phyloP scores from a whole-genome alignment of 2,113 vertebrate genomes.

The Cygnus buccinator region DNA sequence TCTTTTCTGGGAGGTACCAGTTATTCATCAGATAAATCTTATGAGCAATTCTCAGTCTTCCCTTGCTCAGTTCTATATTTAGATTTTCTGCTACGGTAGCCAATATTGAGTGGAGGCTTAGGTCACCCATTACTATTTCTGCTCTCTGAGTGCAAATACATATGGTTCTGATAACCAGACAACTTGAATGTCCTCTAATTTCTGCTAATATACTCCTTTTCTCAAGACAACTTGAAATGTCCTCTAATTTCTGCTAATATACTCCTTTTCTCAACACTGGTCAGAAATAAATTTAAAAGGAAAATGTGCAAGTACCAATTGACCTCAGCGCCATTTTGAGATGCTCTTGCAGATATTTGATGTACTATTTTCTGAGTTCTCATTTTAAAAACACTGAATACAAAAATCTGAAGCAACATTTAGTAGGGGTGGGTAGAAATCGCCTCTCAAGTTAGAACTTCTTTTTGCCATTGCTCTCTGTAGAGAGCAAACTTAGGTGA shows the following conservation, averaged over 20 bases:
- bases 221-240: neutral
- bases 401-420: neutral
- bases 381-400: neutral
- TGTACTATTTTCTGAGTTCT: neutral
- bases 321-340: neutral
- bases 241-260: constrained; percentile 19
- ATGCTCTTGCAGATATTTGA: neutral
- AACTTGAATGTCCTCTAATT: constrained; percentile 10
- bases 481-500: neutral
- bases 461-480: neutral
- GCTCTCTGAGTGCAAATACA: neutral
- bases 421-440: neutral
- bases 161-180: neutral
- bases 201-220: neutral
- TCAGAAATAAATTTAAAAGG: neutral
- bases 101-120: constrained; percentile 23
- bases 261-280: neutral
- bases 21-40: constrained; percentile 30
- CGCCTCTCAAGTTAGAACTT: neutral
- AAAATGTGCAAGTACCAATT: neutral
- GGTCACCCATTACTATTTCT: constrained; percentile 29
- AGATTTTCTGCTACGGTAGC: constrained; percentile 32
- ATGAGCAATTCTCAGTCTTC: constrained; percentile 28
- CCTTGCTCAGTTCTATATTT: constrained; percentile 11
- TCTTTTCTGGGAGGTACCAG: neutral